phyloP scores from a whole-genome alignment of 2,113 vertebrate genomes.

The Apeltes quadracus region DNA sequence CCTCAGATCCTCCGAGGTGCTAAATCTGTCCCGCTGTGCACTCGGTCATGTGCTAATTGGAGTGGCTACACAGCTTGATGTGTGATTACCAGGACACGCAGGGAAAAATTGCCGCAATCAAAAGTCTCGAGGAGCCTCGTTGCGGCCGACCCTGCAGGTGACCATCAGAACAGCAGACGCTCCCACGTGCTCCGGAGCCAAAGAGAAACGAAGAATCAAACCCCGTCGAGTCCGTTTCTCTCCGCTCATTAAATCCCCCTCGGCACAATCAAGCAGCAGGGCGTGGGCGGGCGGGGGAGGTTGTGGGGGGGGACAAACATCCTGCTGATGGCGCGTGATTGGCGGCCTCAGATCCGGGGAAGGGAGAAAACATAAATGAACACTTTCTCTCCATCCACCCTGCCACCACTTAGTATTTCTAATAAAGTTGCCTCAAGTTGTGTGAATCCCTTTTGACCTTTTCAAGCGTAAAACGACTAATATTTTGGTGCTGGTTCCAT shows the following conservation, averaged over 20 bases:
- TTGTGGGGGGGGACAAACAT: slow-evolving; percentile 61
- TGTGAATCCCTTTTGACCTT: slow-evolving; percentile 42
- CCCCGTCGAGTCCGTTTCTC: slow-evolving; percentile 66
- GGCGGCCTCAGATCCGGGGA: slow-evolving; percentile 45
- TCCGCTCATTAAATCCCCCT: slow-evolving; percentile 68
- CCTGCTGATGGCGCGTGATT: slow-evolving; percentile 56
- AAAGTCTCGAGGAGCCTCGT: slow-evolving; percentile 55
- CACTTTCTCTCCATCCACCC: not conserved
- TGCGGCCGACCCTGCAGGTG: slow-evolving; percentile 62
- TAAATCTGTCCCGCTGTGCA: slow-evolving; percentile 32
- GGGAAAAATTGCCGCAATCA: slow-evolving; percentile 74
- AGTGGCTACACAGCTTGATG: slow-evolving; percentile 65
- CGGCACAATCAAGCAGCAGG: slow-evolving; percentile 66
- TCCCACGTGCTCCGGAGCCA: not conserved
- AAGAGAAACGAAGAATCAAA: slow-evolving; percentile 35
- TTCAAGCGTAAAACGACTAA: slow-evolving; percentile 47
- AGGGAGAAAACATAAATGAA: slow-evolving; percentile 4
- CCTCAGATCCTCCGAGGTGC: slow-evolving; percentile 25
- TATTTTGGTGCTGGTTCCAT: slow-evolving; percentile 37
- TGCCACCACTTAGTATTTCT: slow-evolving; percentile 24
- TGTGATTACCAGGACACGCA: slow-evolving; percentile 71
- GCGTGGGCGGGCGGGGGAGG: slow-evolving; percentile 48
- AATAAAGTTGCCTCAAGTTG: slow-evolving; percentile 32
- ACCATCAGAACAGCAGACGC: slow-evolving; percentile 45
- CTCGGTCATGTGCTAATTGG: slow-evolving; percentile 50